Evolutionary conservation across 37 sponge, comb jelly and placozoan species (phyloP), one percentile per base, ranked within the genome.

Genomic region (Cladorhizidae sp.): DNA sequence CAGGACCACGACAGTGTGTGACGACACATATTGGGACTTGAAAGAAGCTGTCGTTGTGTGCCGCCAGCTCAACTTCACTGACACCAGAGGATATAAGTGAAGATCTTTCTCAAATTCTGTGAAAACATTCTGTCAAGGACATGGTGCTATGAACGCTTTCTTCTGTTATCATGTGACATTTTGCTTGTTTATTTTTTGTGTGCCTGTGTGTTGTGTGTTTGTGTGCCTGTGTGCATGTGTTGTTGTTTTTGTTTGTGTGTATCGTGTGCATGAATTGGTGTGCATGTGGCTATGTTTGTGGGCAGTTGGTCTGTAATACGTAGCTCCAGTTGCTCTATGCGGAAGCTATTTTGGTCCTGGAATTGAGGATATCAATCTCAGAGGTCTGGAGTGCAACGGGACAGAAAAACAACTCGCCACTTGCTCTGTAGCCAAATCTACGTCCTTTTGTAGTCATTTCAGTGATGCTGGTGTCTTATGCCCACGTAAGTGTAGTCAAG

Each of bases 1-100:
- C 74, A 42, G 33, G 1, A 80, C 81, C 81, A 81, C 81, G 1
- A 86, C 80, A 21, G 76, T 86, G 36, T 86, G 87, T 74, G 87
- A 86, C 65, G 87, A 86, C 62, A 37, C 52, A 2, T 12, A 14
- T 8, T 86, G 80, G 80, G 80, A 57, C 32, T 8, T 23, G 1
- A 28, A 51, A 3, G 73, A 78, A 17, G 73, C 86, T 42, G 9
- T 21, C 3, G 86, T 86, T 15, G 74, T 86, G 17, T 86, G 86
- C 55, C 51, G 80, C 26, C 80, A 86, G 56, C 86, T 86, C 0
- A 67, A 67, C 40, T 84, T 31, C 31, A 41, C 8, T 50, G 54
- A 62, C n/a, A n/a, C n/a, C n/a, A n/a, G n/a, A n/a, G n/a, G n/a
- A n/a, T n/a, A n/a, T n/a, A n/a, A n/a, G n/a, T n/a, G n/a, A n/a